phyloP scores from a whole-genome alignment of 2,888 invertebrate species.

The Teleiodes luculella region DNA sequence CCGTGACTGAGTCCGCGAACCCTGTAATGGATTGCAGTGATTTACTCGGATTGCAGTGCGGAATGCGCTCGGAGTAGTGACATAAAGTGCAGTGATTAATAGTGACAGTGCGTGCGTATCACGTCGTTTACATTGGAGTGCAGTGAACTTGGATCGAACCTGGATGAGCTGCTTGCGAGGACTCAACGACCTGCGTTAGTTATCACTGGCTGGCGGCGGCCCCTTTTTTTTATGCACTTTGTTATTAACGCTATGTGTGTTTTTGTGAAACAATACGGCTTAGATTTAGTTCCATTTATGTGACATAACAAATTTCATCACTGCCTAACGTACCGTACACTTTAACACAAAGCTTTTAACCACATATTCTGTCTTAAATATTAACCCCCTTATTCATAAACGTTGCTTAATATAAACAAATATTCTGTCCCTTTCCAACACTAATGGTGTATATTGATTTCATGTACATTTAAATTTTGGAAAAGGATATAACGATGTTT shows the following conservation, averaged over 20 bases:
- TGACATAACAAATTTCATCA: slow-evolving; percentile 3
- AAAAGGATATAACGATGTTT: too few species aligned
- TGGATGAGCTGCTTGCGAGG: slow-evolving; percentile 9
- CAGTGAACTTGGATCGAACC: slow-evolving; percentile 44
- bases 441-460: too few species aligned
- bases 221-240: slow-evolving; percentile 61
- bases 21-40: slow-evolving; percentile 72
- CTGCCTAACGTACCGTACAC: neutral
- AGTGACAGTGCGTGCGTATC: slow-evolving; percentile 55
- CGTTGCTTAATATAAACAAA: too few species aligned
- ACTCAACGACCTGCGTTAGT: neutral
- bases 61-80: slow-evolving; percentile 55
- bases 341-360: too few species aligned
- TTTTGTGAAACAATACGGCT: slow-evolving; percentile 21
- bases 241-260: slow-evolving; percentile 56
- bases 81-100: slow-evolving; percentile 60
- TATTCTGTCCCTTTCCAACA: too few species aligned
- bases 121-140: slow-evolving; percentile 50
- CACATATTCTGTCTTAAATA: too few species aligned
- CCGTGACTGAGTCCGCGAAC: slow-evolving; percentile 45
- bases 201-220: slow-evolving; percentile 70
- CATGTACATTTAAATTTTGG: too few species aligned
- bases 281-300: neutral
- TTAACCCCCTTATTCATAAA: too few species aligned
- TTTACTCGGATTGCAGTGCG: slow-evolving; percentile 74